phyloP scores from a whole-genome alignment of 2,888 invertebrate species.

The Aleiodes testaceus region DNA sequence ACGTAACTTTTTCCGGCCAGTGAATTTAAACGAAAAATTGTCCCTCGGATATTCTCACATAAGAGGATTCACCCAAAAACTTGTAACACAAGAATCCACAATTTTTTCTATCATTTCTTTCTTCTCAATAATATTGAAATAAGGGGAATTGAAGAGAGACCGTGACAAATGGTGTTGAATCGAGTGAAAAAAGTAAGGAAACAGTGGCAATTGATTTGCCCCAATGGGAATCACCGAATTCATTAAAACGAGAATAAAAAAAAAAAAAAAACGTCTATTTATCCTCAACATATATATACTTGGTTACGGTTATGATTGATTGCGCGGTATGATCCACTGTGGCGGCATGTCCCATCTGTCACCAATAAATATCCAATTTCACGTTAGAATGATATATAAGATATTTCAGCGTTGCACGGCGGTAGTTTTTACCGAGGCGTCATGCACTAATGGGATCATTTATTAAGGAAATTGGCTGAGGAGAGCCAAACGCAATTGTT shows the following conservation, averaged over 20 bases:
- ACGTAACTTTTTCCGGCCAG: slow-evolving; percentile 25
- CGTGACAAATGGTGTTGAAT: too few species aligned
- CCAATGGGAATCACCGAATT: slow-evolving; percentile 31
- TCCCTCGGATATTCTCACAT: not conserved
- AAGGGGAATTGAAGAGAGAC: not conserved
- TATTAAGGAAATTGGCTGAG: slow-evolving; percentile 70
- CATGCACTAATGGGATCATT: slow-evolving; percentile 70
- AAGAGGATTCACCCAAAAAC: slow-evolving; percentile 17
- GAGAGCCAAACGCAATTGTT: slow-evolving; percentile 58
- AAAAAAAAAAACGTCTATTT: not conserved
- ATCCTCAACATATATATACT: slow-evolving; percentile 42
- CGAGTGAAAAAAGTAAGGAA: too few species aligned
- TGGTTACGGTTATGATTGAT: slow-evolving; percentile 69
- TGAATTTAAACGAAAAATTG: slow-evolving; percentile 30
- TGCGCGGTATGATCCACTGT: slow-evolving; percentile 66
- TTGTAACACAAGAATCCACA: slow-evolving; percentile 18
- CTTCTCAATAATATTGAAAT: not conserved
- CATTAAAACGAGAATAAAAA: slow-evolving; percentile 32
- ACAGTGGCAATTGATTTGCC: too few species aligned
- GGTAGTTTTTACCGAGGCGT: slow-evolving; percentile 53
- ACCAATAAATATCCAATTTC: slow-evolving; percentile 73
- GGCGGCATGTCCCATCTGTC: slow-evolving; percentile 70
- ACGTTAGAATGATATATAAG: slow-evolving; percentile 71
- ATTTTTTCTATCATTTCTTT: slow-evolving; percentile 19
- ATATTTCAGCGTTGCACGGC: slow-evolving; percentile 67